Evolutionary conservation across 2,888 invertebrate genomes (phyloP), one percentile per base, ranked within the genome.

Genomic region (Epistrophe grossulariae): DNA sequence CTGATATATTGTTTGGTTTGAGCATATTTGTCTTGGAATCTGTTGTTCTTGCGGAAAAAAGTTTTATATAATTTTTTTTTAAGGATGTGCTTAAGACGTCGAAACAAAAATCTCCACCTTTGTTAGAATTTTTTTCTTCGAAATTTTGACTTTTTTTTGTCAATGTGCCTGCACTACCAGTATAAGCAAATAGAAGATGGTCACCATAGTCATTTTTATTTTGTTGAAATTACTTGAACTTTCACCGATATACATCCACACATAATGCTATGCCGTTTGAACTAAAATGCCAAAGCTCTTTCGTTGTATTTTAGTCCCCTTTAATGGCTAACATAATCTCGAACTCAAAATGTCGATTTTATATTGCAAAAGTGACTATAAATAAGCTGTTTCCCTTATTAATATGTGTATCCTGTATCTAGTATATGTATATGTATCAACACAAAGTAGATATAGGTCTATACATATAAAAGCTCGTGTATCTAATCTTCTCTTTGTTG

Each of bases 381-480:
- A 85, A 85, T 85, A 85, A 70, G 62, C 70, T 74, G 55, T 74
- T 70, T 70, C 68, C 59, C 43, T 70, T 84, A 79, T 74, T 79
- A 71, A 43, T 43, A 43, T 62, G 9, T 60, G 3, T 43, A n/a
- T 43, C 40, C 28, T 31, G 9, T 24, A 60, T 15, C 1, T n/a
- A n/a, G 19, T 64, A 31, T 35, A 11, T 38, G 50, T 68, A 15
- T 24, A 24, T 3, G 1, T 24, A 24, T 24, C 24, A 55, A n/a
- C 9, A 55, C 19, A 38, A 35, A 19, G 50, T 15, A 38, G 48
- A 35, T 31, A 5, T 31, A 31, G 31, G 31, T 5, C n/a, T n/a
- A 7, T 15, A 24, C 24, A 24, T 72, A 48, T 24, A 52, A n/a
- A 28, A 62, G 76, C 55, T 52, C 64, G 31, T 79, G 73, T 79